These are phyloP conservation scores for Ellobius talpinus DNA, from an alignment of 2,113 vertebrate species.

Conservation along the genomic window DNA sequence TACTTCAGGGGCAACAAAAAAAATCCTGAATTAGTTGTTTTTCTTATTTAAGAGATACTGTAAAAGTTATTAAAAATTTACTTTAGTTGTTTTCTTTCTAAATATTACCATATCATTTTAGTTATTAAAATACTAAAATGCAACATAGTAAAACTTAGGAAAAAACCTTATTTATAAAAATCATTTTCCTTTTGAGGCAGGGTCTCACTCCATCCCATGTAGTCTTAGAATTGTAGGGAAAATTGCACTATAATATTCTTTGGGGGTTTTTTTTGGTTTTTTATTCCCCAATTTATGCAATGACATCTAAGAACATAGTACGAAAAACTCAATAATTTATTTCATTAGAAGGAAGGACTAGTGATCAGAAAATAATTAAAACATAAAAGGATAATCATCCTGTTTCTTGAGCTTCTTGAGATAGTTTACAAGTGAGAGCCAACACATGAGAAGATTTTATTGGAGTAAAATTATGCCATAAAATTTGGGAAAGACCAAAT, in stretches of 20 bases:
- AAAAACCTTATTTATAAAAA: neutral
- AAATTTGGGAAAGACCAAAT: neutral
- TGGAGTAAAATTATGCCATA: neutral
- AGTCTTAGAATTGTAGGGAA: neutral
- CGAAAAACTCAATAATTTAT: neutral
- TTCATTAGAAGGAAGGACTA: neutral
- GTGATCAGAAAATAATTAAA: too few species aligned
- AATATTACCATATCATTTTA: neutral
- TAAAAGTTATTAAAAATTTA: neutral
- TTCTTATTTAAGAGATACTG: neutral
- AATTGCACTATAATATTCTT: neutral
- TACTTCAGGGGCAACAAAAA: neutral
- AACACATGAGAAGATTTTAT: neutral
- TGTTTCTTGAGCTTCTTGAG: neutral
- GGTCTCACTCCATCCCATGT: too few species aligned
- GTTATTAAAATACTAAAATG: neutral
- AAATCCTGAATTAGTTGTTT: neutral
- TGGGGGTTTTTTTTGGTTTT: neutral
- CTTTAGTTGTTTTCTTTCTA: neutral
- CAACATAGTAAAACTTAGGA: neutral
- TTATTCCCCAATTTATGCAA: neutral
- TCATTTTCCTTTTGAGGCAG: neutral
- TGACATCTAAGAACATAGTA: neutral
- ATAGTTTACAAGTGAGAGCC: neutral
- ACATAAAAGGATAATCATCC: neutral